Evolutionary conservation across 2,113 vertebrate genomes (phyloP), one percentile per base, ranked within the genome.

Genomic region (Salvelinus fontinalis): DNA sequence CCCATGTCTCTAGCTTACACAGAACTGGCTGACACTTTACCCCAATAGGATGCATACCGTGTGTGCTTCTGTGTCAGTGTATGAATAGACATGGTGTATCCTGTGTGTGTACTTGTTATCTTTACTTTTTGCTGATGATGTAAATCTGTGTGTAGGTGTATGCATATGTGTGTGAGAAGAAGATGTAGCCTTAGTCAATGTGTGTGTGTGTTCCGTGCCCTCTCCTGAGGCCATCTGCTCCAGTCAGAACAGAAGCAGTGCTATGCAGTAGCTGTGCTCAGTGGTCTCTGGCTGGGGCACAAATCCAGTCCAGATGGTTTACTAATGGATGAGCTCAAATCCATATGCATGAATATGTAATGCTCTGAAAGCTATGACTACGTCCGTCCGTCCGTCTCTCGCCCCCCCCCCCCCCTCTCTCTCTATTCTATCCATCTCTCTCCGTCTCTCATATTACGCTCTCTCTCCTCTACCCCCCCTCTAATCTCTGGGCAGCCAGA

Each of bases 341-440:
- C 87, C 83, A 86, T 85, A 83, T 73, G 82, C 73, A 26, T 83
- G 75, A 85, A 87, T 84, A 84, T 85, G 85, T 81, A 22, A 80
- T 81, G 70, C 13, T 49, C 51, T 59, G 57, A 80, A 75, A 81
- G 67, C 75, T 78, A 69, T 34, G 73, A 27, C 20, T 24, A 48
- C 70, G 67, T 8, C 34, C 34, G 34, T 34, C 34, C 34, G 34
- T 34, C 34, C 5, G 57, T 16, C n/a, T 29, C 59, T 22, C n/a
- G 20, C 26, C 6, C 34, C 34, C 29, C 29, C 26, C 6, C 34
- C 1, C 34, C n/a, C n/a, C n/a, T 4, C 34, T 34, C 34, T 39
- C 34, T 8, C 34, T 39, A 39, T 4, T 18, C 51, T 27, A 18
- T 24, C 16, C 6, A 69, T 27, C 39, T 70, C 67, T 22, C 67